Evolutionary conservation across 2,113 vertebrate genomes (phyloP), one percentile per base, ranked within the genome.

Genomic region (Oxygymnocypris stewartii): DNA sequence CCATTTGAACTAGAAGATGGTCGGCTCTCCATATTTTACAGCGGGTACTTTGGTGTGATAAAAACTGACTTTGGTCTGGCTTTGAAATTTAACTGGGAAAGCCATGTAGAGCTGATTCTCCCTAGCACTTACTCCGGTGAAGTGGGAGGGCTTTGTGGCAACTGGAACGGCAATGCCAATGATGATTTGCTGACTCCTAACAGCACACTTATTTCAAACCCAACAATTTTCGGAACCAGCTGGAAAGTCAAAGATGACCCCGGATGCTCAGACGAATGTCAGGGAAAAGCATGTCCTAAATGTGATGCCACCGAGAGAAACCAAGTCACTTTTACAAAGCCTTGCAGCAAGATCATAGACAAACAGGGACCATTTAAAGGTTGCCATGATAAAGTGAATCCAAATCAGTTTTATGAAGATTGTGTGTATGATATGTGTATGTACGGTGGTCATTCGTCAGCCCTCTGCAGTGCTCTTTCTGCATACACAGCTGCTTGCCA

Each of bases 51-150:
- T 0, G 93, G 90, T 6, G 90, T 93, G 85, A 65, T 95, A 84
- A 89, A 87, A 14, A 94, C 93, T 0, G 44, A 90, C 12, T 91
- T 85, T 2, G 93, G 88, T 0, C 3, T 96, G 67, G 76, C 54
- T 0, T 87, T 95, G 71, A 94, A 88, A 79, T 96, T 92, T 12
- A 90, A 95, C 84, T 95, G 94, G 94, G 23, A 90, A 51, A 94
- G 91, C 87, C 89, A 93, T 0, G 90, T 93, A 82, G 37, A 87
- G 1, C 88, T 95, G 42, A 87, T 89, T 71, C 63, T 95, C 16
- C 94, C 94, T 10, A 87, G 8, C 54, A 86, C 92, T 28, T 95
- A 95, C 0, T 18, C 80, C 0, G n/a, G 54, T 0, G 2, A 76
- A 0, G 51, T 94, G 7, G 94, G 93, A 0, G 94, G 95, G 2